Base-by-base conservation (phyloP, 2,888 invertebrate species). In the Aelia acuminata region DNA sequence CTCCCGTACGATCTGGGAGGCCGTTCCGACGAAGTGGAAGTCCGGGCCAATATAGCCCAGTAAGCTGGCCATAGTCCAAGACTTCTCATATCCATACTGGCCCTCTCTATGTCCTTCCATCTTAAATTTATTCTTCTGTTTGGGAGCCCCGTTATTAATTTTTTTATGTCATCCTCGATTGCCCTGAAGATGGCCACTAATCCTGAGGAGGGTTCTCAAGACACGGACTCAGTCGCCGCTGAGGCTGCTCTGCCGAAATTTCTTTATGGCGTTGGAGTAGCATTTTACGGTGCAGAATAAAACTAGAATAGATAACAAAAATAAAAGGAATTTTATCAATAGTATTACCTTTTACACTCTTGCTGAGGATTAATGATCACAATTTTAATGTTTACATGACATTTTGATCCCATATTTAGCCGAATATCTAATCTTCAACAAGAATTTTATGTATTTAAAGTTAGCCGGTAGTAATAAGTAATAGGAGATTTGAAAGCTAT, bases 81-180 rank as follows among this genome's bases (percentile, higher is more conserved):
- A 22, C 80, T 80, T 84, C n/a, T n/a, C 87, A 80, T 87, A 87
- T 87, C 87, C 87, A 87, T 87, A 80, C 87, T 80, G 26, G 48
- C 87, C 87, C 87, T 20, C 63, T 20, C 15, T 4, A 26, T 7
- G 5, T 5, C 35, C 35, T 7, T 3, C 50, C 50, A 3, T 4
- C 22, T 22, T 22, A 26, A 15, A 70, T 70, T 70, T 70, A 70
- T 70, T 7, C 63, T 70, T 70, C 63, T 70, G 63, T 70, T 70
- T 70, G 18, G 63, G 20, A 35, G 31, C 63, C 31, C 63, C 5
- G 35, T 70, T 35, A 35, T 70, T 35, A 70, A 35, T 70, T 70
- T 70, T 70, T 70, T 70, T 35, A 35, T 31, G 31, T 31, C 26
- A 31, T 57, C 57, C 57, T 70, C 35, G 63, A 57, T 57, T 11